Evolutionary conservation across 2,797 vertebrate genomes (phyloP).

Genomic region (Enteromius mattozi): DNA sequence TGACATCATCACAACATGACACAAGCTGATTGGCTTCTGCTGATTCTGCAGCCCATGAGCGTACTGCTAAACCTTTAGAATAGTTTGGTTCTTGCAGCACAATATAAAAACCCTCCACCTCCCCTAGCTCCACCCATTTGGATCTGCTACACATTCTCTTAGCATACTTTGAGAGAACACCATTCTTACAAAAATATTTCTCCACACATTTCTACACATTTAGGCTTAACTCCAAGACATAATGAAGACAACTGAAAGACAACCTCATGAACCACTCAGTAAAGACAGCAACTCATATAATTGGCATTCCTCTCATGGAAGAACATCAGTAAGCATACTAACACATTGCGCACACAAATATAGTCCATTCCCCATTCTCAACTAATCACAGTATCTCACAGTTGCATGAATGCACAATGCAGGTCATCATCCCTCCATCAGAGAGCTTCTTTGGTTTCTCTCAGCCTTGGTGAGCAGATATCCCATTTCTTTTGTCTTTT

Average conservation of each 20-base stretch:
- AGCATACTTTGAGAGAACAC: not conserved
- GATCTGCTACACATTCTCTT: not conserved
- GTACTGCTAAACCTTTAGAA: too few species aligned
- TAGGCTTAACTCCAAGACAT: not conserved
- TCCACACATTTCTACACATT: too few species aligned
- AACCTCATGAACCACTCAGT: not conserved
- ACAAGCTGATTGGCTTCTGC: not conserved
- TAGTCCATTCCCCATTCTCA: not conserved
- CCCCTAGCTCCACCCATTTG: not conserved
- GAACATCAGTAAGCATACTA: not conserved
- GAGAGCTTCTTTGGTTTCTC: not conserved
- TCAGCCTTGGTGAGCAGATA: not conserved
- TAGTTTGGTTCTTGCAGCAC: not conserved
- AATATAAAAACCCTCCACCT: not conserved
- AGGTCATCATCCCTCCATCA: conserved; percentile 2
- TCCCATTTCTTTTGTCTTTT: not conserved
- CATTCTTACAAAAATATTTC: not conserved
- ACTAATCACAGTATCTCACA: not conserved
- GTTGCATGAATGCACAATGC: not conserved
- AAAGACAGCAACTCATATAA: not conserved
- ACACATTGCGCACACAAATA: not conserved
- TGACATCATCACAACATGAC: too few species aligned
- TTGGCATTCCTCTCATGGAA: not conserved
- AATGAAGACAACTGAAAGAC: not conserved
- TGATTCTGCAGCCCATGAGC: not conserved